Base-by-base conservation (phyloP, 2,888 invertebrate genomes). In the Heliconius ismenius region DNA sequence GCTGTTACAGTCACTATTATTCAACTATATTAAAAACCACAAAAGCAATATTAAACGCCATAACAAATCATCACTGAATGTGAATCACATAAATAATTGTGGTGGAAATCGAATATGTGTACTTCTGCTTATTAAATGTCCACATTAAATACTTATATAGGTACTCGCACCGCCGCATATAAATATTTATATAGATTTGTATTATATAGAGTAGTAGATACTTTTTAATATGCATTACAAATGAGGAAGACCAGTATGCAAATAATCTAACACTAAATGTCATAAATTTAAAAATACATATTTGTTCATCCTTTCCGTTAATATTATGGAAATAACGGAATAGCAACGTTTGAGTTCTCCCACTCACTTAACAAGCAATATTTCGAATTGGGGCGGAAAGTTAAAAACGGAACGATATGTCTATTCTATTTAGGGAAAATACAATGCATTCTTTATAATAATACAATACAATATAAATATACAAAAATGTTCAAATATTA, bases 41-140 rank as follows among this genome's bases (percentile, higher is more conserved):
- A 58, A 32, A 28, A 24, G 0, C 49, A 49, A 21, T 28, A 69
- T 28, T n/a, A 13, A n/a, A 13, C 13, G 28, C 26, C 21, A 6
- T 7, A 49, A 13, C 15, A 2, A 32, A n/a, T 13, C 54, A 3
- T 28, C 2, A 62, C 69, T 39, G 6, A n/a, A 28, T 54, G 28
- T 54, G 28, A 24, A 32, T 70, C 7, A 69, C 18, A 54, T 70
- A 54, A 70, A 54, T 70, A 54, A 32, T 70, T 70, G 69, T 32
- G 69, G 69, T 32, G 21, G 69, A 58, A n/a, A 70, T 32, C 7
- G 28, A n/a, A 58, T 26, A 70, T 13, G 21, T 6, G 21, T 24
- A 54, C 54, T 70, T n/a, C n/a, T 70, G 21, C 26, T 28, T 11
- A 49, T 18, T 26, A 49, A 49, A 26, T 68, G 21, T 49, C 26